Evolutionary conservation across 2,888 invertebrate species (phyloP).

Genomic region (Eristalinus aeneus): DNA sequence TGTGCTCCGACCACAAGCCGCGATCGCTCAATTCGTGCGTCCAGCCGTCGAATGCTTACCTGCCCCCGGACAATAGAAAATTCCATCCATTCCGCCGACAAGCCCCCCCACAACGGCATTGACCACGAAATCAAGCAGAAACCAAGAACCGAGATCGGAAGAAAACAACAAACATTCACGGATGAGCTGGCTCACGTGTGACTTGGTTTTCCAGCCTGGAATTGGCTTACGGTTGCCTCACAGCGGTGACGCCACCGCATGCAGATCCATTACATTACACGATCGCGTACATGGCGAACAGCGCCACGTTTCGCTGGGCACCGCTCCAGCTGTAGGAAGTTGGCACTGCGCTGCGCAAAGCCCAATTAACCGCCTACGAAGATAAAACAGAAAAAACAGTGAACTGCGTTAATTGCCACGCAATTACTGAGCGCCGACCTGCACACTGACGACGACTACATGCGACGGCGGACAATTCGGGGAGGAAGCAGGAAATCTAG

Average conservation of each 20-base stretch:
- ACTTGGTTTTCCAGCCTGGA: constrained; percentile 20
- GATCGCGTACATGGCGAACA: not conserved
- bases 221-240: constrained; percentile 3
- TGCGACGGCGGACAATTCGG: not conserved
- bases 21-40: constrained; percentile 4
- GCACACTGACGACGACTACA: not conserved
- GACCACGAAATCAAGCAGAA: constrained; percentile 54
- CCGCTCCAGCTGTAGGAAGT: constrained; percentile 25
- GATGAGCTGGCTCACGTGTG: constrained; percentile 58
- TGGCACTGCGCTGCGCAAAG: constrained; percentile 33
- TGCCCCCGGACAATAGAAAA: constrained; percentile 18
- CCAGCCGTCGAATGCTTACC: not conserved
- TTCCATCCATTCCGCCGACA: not conserved
- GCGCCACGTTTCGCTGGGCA: constrained; percentile 42
- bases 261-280: constrained; percentile 17
- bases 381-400: constrained; percentile 25
- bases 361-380: constrained; percentile 31
- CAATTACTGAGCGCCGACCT: constrained; percentile 33
- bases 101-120: constrained; percentile 35
- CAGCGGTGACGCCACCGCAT: not conserved
- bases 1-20: not conserved
- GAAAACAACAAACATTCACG: constrained; percentile 25
- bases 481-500: constrained; percentile 45
- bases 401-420: constrained; percentile 20
- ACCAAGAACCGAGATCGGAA: not conserved